These are phyloP conservation scores for Muntiacus reevesi DNA, from an alignment of 2,113 vertebrate species.

Conservation along the genomic window DNA sequence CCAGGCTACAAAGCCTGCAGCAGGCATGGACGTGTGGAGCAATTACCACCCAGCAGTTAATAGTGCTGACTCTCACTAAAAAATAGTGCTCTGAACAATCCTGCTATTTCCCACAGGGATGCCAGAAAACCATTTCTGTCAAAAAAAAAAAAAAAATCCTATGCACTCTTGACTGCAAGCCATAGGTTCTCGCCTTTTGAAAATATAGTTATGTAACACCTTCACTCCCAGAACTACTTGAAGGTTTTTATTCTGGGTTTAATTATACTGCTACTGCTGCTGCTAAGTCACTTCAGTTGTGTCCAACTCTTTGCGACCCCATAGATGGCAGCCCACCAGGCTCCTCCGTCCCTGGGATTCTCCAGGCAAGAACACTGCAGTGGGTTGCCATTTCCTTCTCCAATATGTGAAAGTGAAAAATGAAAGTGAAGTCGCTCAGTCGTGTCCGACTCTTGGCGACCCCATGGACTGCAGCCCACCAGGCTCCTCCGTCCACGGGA, in stretches of 20 bases:
- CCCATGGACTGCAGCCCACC: too few relatives aligned
- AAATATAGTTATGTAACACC: background rate
- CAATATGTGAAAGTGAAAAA: too few relatives aligned
- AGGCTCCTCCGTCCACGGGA: too few relatives aligned
- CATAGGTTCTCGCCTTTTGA: background rate
- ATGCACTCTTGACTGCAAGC: background rate
- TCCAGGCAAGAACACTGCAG: too few relatives aligned
- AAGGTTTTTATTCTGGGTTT: background rate
- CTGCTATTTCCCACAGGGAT: background rate
- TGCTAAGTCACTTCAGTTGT: too few relatives aligned
- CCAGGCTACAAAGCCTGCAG: background rate
- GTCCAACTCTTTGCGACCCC: too few relatives aligned
- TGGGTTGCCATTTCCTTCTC: too few relatives aligned
- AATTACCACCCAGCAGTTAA: background rate
- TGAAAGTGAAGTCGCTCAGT: too few relatives aligned
- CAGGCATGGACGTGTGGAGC: background rate
- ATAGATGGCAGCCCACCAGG: too few relatives aligned
- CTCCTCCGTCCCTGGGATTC: too few relatives aligned
- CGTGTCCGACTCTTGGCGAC: too few relatives aligned
- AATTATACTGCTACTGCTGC: background rate
- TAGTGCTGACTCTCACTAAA: background rate
- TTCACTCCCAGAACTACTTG: background rate
- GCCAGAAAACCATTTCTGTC: background rate
- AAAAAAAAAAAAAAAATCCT: background rate
- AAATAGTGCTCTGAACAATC: background rate